A percentile compares a stretch with the other conserved stretches of the same genome.
Conservation (phyloP, 2,888 invertebrate species). For the Latheticus oryzae region DNA sequence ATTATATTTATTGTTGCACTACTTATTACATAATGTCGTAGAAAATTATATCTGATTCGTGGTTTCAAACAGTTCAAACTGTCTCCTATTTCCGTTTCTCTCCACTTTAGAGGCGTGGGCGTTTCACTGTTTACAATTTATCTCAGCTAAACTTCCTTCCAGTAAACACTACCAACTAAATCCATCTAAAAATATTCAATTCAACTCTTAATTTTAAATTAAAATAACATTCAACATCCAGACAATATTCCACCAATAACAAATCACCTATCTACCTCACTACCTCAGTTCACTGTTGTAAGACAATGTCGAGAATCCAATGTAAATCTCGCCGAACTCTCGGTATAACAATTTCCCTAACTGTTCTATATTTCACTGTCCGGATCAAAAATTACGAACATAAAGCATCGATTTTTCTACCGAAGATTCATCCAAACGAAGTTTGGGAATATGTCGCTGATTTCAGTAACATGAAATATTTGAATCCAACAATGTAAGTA, state of each 20-base stretch:
- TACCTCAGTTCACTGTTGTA: constrained; percentile 3
- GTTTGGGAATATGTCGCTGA: constrained; percentile 83
- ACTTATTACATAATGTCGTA: too few species aligned
- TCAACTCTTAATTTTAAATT: too few species aligned
- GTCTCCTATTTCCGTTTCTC: too few species aligned
- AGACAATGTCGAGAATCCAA: constrained; percentile 57
- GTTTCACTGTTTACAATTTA: too few species aligned
- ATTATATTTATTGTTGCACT: too few species aligned
- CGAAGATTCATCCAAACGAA: constrained; percentile 69
- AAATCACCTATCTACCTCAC: too few species aligned
- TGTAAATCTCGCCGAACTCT: constrained; percentile 57
- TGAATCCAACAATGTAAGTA: constrained; percentile 80
- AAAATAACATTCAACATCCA: not conserved
- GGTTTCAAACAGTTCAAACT: too few species aligned
- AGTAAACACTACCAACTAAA: too few species aligned
- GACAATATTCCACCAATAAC: constrained; percentile 10
- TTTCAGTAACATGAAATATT: constrained; percentile 76
- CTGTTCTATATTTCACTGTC: constrained; percentile 57
- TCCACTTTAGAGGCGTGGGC: too few species aligned
- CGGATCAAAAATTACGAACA: constrained; percentile 62
- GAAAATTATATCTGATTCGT: too few species aligned
- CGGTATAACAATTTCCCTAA: constrained; percentile 47
- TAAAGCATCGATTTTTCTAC: constrained; percentile 67
- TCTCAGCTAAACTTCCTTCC: too few species aligned
- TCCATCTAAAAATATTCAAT: too few species aligned